Percentiles rank a stretch among this genome's conserved stretches.
Conservation (phyloP, 2,113 vertebrate genomes). For the Triplophysa tibetana region DNA sequence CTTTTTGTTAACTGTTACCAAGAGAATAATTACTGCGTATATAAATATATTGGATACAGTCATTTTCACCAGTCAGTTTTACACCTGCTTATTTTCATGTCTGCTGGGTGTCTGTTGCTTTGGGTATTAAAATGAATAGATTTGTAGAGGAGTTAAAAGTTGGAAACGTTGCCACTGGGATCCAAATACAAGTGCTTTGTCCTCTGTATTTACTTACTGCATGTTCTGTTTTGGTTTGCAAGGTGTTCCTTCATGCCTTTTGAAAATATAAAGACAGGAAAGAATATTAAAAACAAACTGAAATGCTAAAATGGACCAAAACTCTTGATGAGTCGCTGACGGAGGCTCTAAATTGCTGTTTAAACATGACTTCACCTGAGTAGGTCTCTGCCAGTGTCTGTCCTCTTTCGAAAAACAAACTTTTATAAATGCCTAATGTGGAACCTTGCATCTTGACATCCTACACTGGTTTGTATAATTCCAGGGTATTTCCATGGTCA, state of each 20-base stretch:
- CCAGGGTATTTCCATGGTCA: constrained; percentile 15
- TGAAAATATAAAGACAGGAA: constrained; percentile 14
- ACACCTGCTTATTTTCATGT: not conserved
- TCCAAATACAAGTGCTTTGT: constrained; percentile 1
- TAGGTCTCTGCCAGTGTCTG: constrained; percentile 12
- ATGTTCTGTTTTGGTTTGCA: constrained; percentile 24
- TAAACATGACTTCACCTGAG: constrained; percentile 48
- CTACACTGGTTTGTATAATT: constrained; percentile 26
- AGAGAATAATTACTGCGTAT: not conserved
- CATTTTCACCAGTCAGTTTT: not conserved
- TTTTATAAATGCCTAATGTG: constrained; percentile 43
- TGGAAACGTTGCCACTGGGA: not conserved
- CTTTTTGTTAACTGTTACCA: too few relatives aligned
- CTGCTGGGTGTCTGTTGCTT: not conserved
- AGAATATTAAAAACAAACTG: constrained; percentile 32
- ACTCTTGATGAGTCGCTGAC: constrained; percentile 6
- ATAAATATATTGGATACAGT: constrained; percentile 2
- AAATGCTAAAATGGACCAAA: constrained; percentile 10
- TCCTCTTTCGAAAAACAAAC: constrained; percentile 11
- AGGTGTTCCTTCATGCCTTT: constrained; percentile 22
- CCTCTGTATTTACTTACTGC: constrained; percentile 21
- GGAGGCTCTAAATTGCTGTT: constrained; percentile 16
- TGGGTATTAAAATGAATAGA: not conserved
- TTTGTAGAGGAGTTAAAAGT: not conserved
- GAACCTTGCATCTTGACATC: constrained; percentile 37